phyloP scores from a whole-genome alignment of 2,888 invertebrate genomes.

The Apodemia mormo region DNA sequence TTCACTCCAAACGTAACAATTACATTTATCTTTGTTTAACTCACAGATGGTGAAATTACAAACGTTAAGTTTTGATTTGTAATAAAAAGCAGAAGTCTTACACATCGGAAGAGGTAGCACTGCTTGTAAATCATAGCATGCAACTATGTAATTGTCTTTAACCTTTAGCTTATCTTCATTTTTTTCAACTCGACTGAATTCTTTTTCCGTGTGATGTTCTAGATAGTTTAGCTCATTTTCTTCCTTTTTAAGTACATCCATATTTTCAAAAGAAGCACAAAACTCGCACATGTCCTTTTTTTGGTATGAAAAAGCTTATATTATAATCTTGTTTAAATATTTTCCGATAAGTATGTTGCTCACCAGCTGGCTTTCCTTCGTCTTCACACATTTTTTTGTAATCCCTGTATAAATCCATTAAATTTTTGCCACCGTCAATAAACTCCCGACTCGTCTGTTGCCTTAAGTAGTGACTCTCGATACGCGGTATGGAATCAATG shows the following conservation, averaged over 20 bases:
- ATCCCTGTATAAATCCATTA: slow-evolving; percentile 6
- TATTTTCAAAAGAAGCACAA: slow-evolving; percentile 12
- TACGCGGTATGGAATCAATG: slow-evolving; percentile 20
- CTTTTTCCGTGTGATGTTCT: not conserved
- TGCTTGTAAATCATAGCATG: slow-evolving; percentile 25
- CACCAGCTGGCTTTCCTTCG: slow-evolving; percentile 1
- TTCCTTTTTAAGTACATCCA: not conserved
- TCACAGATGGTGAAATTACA: slow-evolving; percentile 18
- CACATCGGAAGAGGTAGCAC: slow-evolving; percentile 17
- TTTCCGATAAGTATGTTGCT: not conserved
- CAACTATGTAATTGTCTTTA: slow-evolving; percentile 16
- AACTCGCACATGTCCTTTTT: slow-evolving; percentile 10
- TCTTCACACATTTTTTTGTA: not conserved
- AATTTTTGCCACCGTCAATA: slow-evolving; percentile 8
- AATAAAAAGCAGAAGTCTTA: slow-evolving; percentile 21
- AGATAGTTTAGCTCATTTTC: not conserved
- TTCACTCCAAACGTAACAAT: too few relatives aligned
- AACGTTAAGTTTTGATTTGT: slow-evolving; percentile 16
- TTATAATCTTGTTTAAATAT: not conserved
- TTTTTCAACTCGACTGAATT: not conserved
- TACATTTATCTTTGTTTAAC: not conserved
- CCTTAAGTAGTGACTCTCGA: slow-evolving; percentile 18
- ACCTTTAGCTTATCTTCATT: not conserved
- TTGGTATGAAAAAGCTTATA: not conserved
- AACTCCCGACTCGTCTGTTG: slow-evolving; percentile 18